Evolutionary conservation across 2,888 invertebrate species (phyloP).

Genomic region (Eupithecia vulgata): DNA sequence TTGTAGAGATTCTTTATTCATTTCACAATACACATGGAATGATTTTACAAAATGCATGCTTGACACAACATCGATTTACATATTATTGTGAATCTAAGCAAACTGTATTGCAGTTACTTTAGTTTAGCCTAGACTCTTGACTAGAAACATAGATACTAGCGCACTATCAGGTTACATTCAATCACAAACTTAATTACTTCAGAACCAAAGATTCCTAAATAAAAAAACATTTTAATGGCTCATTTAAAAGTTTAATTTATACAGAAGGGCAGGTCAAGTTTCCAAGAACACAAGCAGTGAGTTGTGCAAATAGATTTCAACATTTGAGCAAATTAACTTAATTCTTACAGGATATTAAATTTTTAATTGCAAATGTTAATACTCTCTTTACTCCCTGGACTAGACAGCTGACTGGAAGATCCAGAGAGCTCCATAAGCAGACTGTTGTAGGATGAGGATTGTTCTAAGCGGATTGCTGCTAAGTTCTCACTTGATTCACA

Average conservation of each 20-base stretch:
- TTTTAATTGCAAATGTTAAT: constrained; percentile 60
- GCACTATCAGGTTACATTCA: constrained; percentile 38
- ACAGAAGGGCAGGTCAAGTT: constrained; percentile 28
- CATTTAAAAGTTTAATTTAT: constrained; percentile 39
- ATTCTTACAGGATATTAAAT: constrained; percentile 20
- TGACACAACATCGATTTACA: constrained; percentile 61
- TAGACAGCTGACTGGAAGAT: constrained; percentile 72
- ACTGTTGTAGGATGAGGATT: constrained; percentile 77
- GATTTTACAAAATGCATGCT: constrained; percentile 68
- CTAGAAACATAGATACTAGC: constrained; percentile 53
- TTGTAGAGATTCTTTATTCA: constrained; percentile 76
- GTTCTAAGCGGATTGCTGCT: constrained; percentile 69
- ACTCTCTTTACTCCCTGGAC: constrained; percentile 69
- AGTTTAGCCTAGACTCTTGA: constrained; percentile 53
- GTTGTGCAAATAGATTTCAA: constrained; percentile 32
- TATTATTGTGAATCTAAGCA: constrained; percentile 53
- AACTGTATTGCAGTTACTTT: constrained; percentile 80
- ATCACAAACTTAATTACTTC: constrained; percentile 55
- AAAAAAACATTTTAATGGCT: constrained; percentile 57
- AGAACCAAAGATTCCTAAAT: constrained; percentile 72
- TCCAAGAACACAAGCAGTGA: constrained; percentile 28
- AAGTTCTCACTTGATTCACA: constrained; percentile 83
- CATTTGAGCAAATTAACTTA: constrained; percentile 35
- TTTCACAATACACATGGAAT: constrained; percentile 61
- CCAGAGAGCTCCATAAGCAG: constrained; percentile 74